Evolutionary conservation across 2,113 vertebrate genomes (phyloP), one percentile per base, ranked within the genome.

Genomic region (Megaceryle torquata): DNA sequence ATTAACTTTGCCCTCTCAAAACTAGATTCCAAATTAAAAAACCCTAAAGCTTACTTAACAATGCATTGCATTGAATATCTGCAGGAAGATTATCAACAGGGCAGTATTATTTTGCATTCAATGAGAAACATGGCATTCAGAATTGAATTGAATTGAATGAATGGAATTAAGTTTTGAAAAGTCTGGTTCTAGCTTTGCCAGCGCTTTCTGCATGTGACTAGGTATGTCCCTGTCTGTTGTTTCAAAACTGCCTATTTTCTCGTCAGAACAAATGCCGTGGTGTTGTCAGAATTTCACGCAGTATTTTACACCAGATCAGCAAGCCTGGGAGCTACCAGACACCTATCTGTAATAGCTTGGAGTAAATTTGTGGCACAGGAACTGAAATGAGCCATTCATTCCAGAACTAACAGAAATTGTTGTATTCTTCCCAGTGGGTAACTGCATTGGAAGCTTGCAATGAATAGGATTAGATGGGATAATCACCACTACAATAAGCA

Each of bases 401-500:
- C 68, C 86, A 89, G 72, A 48, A 83, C 79, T 64, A 86, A 76
- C 77, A 90, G 88, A 44, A 96, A 94, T 77, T 14, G 53, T 37
- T 94, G 79, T 31, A 24, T n/a, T 94, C 92, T 83, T 93, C 89
- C 67, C 82, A 74, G 68, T 85, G 82, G 88, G 74, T 85, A 82
- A 84, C 89, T 96, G 83, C 91, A 77, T 43, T 96, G 94, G 91
- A 93, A 95, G 71, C 57, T 75, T 33, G 81, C 56, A 91, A n/a
- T 43, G 88, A 95, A 93, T 88, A 89, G 95, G 97, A 97, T 96
- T 95, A 94, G 91, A 77, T 65, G 54, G 97, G 93, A 93, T 96
- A 94, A 96, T 95, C 90, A 82, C 57, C 61, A 78, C 69, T n/a
- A 86, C 95, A 96, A 92, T 69, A 86, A 88, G 56, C 76, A 91